phyloP scores from a whole-genome alignment of 2,888 invertebrate species.

The Muschampia plurimacula region DNA sequence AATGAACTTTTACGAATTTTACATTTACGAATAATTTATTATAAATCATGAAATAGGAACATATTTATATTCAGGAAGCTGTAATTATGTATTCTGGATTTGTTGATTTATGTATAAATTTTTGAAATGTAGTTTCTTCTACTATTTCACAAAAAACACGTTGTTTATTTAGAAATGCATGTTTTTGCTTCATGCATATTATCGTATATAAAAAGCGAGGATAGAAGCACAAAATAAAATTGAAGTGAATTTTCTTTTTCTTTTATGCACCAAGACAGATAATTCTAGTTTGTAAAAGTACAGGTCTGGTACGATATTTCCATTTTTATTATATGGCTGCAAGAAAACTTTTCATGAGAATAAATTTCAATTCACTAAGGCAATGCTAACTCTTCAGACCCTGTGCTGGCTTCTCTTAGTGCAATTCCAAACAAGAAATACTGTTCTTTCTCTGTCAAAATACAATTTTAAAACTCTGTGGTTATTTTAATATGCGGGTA shows the following conservation, averaged over 20 bases:
- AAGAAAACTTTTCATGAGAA: conserved; percentile 41
- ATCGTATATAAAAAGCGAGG: neutral
- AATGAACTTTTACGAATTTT: too few species aligned
- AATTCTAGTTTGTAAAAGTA: conserved; percentile 25
- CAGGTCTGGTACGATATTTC: conserved; percentile 26
- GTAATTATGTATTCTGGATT: too few species aligned
- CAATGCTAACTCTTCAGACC: conserved; percentile 22
- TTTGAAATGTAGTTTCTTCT: neutral
- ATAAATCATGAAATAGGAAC: too few species aligned
- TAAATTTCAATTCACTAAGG: conserved; percentile 39
- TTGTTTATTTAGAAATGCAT: conserved; percentile 7
- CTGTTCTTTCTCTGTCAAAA: conserved; percentile 21
- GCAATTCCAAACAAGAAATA: conserved; percentile 23
- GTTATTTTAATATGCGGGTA: neutral
- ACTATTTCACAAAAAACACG: neutral
- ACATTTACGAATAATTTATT: too few species aligned
- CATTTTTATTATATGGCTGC: conserved; percentile 22
- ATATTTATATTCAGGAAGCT: too few species aligned
- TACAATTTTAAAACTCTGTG: conserved; percentile 16
- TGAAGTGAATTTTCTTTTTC: conserved; percentile 11
- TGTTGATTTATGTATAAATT: neutral
- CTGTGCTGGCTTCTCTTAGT: conserved; percentile 13
- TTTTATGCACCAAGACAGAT: conserved; percentile 9
- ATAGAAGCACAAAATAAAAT: conserved; percentile 18
- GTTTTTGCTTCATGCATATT: conserved; percentile 7